Percentiles rank a stretch among this genome's conserved stretches.
Conservation (phyloP, 2,888 invertebrate species). For the Drosophila siamana region DNA sequence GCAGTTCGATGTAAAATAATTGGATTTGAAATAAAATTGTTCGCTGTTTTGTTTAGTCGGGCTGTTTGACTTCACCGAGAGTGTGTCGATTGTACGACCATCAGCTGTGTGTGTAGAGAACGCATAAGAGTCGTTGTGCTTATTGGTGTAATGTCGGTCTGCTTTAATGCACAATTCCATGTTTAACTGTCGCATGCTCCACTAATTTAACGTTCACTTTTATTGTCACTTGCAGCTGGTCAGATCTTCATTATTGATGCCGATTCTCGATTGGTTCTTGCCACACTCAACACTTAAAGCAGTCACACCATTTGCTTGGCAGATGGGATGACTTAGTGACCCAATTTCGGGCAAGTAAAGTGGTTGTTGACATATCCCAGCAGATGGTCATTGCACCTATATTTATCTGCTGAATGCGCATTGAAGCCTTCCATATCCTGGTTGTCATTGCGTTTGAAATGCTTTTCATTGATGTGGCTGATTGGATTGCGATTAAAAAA, state of each 20-base stretch:
- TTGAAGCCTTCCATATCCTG: background rate
- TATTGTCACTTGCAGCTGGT: conserved; percentile 51
- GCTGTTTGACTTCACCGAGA: conserved; percentile 33
- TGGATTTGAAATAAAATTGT: conserved; percentile 82
- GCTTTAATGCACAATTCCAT: conserved; percentile 49
- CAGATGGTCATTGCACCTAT: background rate
- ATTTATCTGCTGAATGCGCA: background rate
- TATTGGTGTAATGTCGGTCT: conserved; percentile 60
- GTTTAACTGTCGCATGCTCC: conserved; percentile 64
- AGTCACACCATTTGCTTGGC: background rate
- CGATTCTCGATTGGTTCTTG: conserved; percentile 18
- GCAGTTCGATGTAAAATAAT: conserved; percentile 82
- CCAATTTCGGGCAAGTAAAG: background rate
- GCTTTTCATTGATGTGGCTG: background rate
- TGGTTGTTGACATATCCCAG: background rate
- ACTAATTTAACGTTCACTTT: conserved; percentile 72
- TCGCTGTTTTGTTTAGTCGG: conserved; percentile 49
- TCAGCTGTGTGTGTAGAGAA: conserved; percentile 12
- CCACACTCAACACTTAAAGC: background rate
- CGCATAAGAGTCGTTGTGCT: conserved; percentile 9
- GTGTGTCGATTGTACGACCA: background rate
- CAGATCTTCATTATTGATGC: conserved; percentile 40
- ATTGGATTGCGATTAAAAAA: background rate
- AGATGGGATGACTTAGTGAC: background rate
- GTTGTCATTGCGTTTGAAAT: background rate